These are phyloP conservation scores for Phania funesta DNA, from an alignment of 2,888 invertebrate species.

Conservation along the genomic window DNA sequence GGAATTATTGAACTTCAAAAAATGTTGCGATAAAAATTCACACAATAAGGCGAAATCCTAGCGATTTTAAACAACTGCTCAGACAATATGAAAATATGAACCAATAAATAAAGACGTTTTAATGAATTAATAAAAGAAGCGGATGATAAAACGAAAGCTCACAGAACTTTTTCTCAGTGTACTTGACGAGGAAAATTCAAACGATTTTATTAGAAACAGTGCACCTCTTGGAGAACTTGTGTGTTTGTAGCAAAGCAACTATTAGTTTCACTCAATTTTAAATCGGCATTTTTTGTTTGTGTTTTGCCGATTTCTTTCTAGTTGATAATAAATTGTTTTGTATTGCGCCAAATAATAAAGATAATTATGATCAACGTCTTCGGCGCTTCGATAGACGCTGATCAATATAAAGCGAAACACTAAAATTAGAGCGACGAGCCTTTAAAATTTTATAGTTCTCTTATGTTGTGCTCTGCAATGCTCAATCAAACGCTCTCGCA, in stretches of 20 bases:
- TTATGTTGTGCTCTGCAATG: slow-evolving; percentile 32
- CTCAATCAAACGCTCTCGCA: slow-evolving; percentile 19
- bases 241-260: slow-evolving; percentile 18
- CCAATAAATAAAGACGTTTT: no score
- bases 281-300: slow-evolving; percentile 17
- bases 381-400: not conserved
- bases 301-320: slow-evolving; percentile 26
- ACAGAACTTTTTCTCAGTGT: no score
- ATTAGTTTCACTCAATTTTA: slow-evolving; percentile 29
- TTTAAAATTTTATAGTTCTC: slow-evolving; percentile 33
- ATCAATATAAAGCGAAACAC: not conserved
- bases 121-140: no score
- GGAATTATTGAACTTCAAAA: no score
- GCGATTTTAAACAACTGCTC: no score
- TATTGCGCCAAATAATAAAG: not conserved
- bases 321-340: slow-evolving; percentile 22
- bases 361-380: slow-evolving; percentile 31
- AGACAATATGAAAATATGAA: no score
- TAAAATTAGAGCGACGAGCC: not conserved
- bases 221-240: no score
- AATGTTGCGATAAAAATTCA: no score
- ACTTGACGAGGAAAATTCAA: no score
- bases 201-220: no score
- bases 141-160: no score
- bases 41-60: no score